A percentile compares a stretch with the other conserved stretches of the same genome.
These are phyloP conservation scores for Myotis planiceps DNA, from an alignment of 2,797 vertebrate genomes.

Conservation along the genomic window DNA sequence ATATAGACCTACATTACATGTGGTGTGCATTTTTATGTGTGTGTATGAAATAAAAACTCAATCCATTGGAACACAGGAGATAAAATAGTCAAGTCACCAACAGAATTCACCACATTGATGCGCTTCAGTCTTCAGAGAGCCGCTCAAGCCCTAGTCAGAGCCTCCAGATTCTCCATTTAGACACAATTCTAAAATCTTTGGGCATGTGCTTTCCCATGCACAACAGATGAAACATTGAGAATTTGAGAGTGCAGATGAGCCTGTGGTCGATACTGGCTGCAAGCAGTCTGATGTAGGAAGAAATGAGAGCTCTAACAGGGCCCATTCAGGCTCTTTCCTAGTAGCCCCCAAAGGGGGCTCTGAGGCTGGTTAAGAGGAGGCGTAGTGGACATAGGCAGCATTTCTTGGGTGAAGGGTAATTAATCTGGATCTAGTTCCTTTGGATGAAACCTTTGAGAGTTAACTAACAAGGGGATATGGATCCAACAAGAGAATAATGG, in stretches of 20 bases:
- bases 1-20: neutral
- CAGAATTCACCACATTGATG: neutral
- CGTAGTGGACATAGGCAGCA: neutral
- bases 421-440: neutral
- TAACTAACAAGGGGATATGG: neutral
- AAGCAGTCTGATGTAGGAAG: neutral
- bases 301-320: neutral
- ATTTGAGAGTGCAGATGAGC: neutral
- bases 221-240: neutral
- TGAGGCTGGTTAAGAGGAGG: neutral
- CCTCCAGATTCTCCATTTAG: constrained; percentile 2
- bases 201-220: neutral
- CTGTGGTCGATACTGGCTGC: neutral
- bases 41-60: constrained; percentile 14
- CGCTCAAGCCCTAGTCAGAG: neutral
- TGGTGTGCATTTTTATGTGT: neutral
- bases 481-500: neutral
- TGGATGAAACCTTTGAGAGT: neutral
- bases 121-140: neutral
- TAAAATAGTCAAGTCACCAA: neutral
- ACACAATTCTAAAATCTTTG: neutral
- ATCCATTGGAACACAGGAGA: neutral
- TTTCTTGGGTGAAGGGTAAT: neutral
- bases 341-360: no score
- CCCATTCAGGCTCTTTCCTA: neutral